Percentiles rank a stretch among this genome's conserved stretches.
phyloP scores from a whole-genome alignment of 2,113 vertebrate genomes.

The Hyaena hyaena region DNA sequence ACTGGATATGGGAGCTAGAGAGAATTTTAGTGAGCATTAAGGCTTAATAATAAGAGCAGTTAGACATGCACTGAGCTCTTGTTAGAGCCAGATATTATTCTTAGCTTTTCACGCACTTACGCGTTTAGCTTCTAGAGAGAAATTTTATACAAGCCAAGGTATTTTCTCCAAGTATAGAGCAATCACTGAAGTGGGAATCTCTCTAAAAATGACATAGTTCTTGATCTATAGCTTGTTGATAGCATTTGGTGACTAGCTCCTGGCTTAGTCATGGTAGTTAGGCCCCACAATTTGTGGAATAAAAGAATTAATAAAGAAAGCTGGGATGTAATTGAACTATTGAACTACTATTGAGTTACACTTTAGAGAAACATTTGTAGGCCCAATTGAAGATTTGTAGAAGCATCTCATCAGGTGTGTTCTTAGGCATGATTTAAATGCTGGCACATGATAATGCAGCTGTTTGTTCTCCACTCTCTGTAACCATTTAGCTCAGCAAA shows the following conservation, averaged over 20 bases:
- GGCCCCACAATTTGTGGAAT: neutral
- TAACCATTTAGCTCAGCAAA: slow-evolving; percentile 57
- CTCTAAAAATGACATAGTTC: neutral
- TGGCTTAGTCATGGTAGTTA: neutral
- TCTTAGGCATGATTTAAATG: neutral
- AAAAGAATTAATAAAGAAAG: neutral
- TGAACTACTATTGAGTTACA: neutral
- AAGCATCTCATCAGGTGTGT: neutral
- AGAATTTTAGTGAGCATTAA: slow-evolving; percentile 3
- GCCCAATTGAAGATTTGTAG: neutral
- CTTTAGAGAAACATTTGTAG: neutral
- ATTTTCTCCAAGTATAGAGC: neutral
- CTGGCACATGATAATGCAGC: neutral
- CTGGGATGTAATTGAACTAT: neutral
- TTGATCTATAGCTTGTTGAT: neutral
- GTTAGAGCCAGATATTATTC: neutral
- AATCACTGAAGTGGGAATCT: slow-evolving; percentile 10
- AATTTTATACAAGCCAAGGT: slow-evolving; percentile 10
- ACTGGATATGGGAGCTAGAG: neutral
- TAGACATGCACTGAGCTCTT: neutral
- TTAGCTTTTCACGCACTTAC: neutral
- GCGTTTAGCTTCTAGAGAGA: slow-evolving; percentile 35
- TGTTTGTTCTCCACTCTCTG: neutral
- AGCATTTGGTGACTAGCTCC: neutral
- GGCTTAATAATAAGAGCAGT: neutral